Base-by-base conservation (phyloP, 2,888 invertebrate genomes). In the Lordiphosa andalusiaca region DNA sequence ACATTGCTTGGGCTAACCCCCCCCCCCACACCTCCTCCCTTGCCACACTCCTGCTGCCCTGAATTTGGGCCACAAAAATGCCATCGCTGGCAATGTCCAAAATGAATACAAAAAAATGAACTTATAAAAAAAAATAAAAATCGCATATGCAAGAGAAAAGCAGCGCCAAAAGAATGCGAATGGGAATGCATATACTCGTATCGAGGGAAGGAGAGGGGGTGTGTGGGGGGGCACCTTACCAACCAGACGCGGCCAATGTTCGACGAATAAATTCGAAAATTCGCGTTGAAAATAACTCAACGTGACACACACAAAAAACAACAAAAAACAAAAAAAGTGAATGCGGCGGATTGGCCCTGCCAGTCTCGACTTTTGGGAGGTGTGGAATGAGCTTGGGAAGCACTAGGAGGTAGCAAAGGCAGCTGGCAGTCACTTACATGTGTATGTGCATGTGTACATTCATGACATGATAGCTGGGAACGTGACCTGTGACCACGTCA, bases 51-150 rank as follows among this genome's bases (percentile, higher is more conserved):
- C 35, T 37, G 52, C 55, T 71, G 68, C 64, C 62, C 59, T 66
- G 73, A 74, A 78, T 78, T 76, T 81, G 81, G 83, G 84, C 83
- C 84, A 84, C 81, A 81, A 81, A 83, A 84, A 82, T 77, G 80
- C 71, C 82, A 81, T 69, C 75, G 75, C 67, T 74, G 72, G 75
- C 80, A 80, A 66, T 76, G 80, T 80, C 69, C 80, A 80, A 76
- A 80, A 72, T 60, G 61, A 56, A 73, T 67, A 62, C 51, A 49
- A 59, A 62, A 55, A 46, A 48, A 58, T 67, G 60, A 46, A 53
- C 53, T 42, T 63, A 57, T 40, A 63, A 36, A 56, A 66, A 60
- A 37, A 16, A 63, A 36, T 54, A 66, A 60, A 37, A 16, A 37
- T 42, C 30, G 50, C 48, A 53, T 37, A 50, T 51, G 63, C 47